Conservation (phyloP, 2,113 vertebrate genomes). For the Solenodon paradoxus region DNA sequence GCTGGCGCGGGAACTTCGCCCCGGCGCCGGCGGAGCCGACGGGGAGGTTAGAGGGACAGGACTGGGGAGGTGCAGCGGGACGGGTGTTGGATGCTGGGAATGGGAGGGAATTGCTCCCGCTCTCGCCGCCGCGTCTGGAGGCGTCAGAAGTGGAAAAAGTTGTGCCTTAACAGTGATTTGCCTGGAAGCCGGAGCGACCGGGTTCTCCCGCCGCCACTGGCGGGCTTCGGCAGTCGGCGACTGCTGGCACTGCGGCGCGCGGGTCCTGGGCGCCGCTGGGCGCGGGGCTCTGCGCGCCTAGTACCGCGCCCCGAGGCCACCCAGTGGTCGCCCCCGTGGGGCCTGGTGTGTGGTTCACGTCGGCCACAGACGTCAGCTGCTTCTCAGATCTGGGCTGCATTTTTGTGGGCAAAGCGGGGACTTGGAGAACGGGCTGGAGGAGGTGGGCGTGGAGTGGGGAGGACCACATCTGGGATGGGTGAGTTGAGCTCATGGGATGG, state of each 20-base stretch:
- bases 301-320: neutral
- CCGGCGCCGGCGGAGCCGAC: neutral
- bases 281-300: neutral
- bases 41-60: neutral
- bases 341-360: neutral
- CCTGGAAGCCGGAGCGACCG: neutral
- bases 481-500: neutral
- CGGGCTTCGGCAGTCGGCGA: neutral
- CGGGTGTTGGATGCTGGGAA: neutral
- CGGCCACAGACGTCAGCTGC: constrained; percentile 40
- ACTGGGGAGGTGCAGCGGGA: neutral
- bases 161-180: neutral
- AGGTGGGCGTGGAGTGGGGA: constrained; percentile 39
- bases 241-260: neutral
- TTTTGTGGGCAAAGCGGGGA: constrained; percentile 63
- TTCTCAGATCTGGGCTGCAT: constrained; percentile 44
- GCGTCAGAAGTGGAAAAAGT: constrained; percentile 36
- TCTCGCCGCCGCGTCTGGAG: neutral
- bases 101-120: neutral
- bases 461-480: constrained; percentile 46
- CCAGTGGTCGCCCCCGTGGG: neutral
- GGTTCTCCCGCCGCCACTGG: neutral
- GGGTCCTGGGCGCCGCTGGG: neutral
- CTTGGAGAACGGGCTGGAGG: constrained; percentile 33
- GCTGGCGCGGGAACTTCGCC: neutral